Conservation (phyloP, 1,140 invertebrate species). For the Reticulitermes speratus region DNA sequence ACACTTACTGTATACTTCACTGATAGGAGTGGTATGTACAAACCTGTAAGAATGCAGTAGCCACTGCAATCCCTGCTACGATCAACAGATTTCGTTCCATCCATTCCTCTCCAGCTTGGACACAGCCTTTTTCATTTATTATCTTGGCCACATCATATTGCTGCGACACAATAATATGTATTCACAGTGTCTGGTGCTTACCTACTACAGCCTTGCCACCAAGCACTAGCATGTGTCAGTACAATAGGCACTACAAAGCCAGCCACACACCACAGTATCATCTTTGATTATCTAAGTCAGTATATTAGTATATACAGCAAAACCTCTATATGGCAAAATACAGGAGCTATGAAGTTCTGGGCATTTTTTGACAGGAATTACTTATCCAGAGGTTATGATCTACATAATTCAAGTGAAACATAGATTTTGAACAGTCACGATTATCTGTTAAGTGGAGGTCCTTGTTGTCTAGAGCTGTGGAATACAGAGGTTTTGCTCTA, state of each 20-base stretch:
- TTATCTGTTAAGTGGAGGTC: too few relatives aligned
- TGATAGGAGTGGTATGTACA: slow-evolving; percentile 41
- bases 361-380: too few relatives aligned
- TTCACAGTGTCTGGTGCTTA: neutral
- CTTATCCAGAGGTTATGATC: too few relatives aligned
- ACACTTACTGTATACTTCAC: too few relatives aligned
- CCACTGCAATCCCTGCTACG: slow-evolving; percentile 82
- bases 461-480: too few relatives aligned
- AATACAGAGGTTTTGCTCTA: too few relatives aligned
- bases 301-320: neutral
- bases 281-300: neutral
- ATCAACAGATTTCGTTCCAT: slow-evolving; percentile 89
- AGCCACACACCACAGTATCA: neutral
- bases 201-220: slow-evolving; percentile 35
- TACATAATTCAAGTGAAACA: too few relatives aligned
- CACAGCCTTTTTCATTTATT: slow-evolving; percentile 92
- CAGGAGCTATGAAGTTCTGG: too few relatives aligned
- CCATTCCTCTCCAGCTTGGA: slow-evolving; percentile 91
- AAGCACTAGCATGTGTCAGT: neutral
- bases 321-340: too few relatives aligned
- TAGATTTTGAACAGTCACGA: too few relatives aligned
- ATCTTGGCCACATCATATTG: slow-evolving; percentile 72
- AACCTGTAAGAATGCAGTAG: slow-evolving; percentile 89
- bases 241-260: neutral
- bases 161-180: slow-evolving; percentile 49